phyloP scores from a whole-genome alignment of 2,888 invertebrate species.

The Glaucopsyche alexis region DNA sequence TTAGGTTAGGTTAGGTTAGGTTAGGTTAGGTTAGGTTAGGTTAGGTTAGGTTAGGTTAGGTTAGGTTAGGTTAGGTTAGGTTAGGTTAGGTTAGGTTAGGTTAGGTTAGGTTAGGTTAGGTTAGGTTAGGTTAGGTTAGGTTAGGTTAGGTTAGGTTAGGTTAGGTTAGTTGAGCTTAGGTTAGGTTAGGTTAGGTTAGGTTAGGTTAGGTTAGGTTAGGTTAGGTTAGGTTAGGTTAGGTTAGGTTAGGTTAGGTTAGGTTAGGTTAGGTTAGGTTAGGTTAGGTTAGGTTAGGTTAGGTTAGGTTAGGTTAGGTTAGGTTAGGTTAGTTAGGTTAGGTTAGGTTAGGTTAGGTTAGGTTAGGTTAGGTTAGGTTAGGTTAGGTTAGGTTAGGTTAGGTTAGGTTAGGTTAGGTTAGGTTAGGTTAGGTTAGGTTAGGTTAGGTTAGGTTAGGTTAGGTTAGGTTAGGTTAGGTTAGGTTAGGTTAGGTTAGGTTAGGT shows the following conservation, averaged over 20 bases:
- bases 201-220: slow-evolving; percentile 33
- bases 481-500: slow-evolving; percentile 39
- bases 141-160: slow-evolving; percentile 37
- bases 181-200: slow-evolving; percentile 37
- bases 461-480: slow-evolving; percentile 40
- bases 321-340: slow-evolving; percentile 39
- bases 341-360: slow-evolving; percentile 38
- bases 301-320: slow-evolving; percentile 37
- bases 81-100: slow-evolving; percentile 37
- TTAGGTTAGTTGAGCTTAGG: slow-evolving; percentile 32
- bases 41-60: slow-evolving; percentile 35
- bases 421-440: slow-evolving; percentile 39
- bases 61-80: slow-evolving; percentile 35
- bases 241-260: slow-evolving; percentile 38
- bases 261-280: slow-evolving; percentile 38
- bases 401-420: slow-evolving; percentile 40
- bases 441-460: slow-evolving; percentile 40
- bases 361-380: slow-evolving; percentile 36
- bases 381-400: slow-evolving; percentile 38
- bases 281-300: slow-evolving; percentile 39
- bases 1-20: slow-evolving; percentile 37
- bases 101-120: slow-evolving; percentile 39
- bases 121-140: slow-evolving; percentile 39
- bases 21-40: slow-evolving; percentile 37
- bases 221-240: slow-evolving; percentile 36